Evolutionary conservation across 2,113 vertebrate genomes (phyloP), one percentile per base, ranked within the genome.

Genomic region (Meriones unguiculatus): DNA sequence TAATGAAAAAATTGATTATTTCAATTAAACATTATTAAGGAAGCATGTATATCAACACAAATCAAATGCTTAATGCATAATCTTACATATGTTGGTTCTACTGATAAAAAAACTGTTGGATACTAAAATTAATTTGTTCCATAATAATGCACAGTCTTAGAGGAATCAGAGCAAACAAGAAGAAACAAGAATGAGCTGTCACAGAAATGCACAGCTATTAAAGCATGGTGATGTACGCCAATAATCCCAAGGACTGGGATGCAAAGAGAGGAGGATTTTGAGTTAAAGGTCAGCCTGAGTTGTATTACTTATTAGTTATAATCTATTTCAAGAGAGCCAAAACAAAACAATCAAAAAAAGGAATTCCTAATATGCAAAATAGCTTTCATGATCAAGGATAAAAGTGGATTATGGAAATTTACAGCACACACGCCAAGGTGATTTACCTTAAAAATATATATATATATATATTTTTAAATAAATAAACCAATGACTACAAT

Each of bases 1-100:
- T 32, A 89, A 69, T 67, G 67, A 89, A 50, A 95, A 93, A 82
- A 2, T 22, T 13, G 28, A 90, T 4, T 2, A 38, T 59, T 80
- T 95, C 15, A 54, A 50, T 3, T 5, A 67, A 94, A 14, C n/a
- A 67, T 72, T 87, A 32, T 78, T 88, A 69, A 93, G 18, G n/a
- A 64, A 93, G 72, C 2, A 93, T 85, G 72, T 7, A 75, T 41
- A 87, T 18, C 93, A 90, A 54, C 4, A 24, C 57, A 92, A 7
- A 84, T 38, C 13, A 69, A 91, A 75, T 92, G 5, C 77, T 32
- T 96, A 90, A 59, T 52, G 65, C 5, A 11, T 81, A 82, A 65
- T 59, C 12, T 72, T 91, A 96, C 70, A 88, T 81, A 90, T 41
- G 2, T 38, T 91, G 92, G 81, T 38, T 75, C 50, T 54, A 94